Base-by-base conservation (phyloP, 1,140 invertebrate genomes). In the Delia radicum region DNA sequence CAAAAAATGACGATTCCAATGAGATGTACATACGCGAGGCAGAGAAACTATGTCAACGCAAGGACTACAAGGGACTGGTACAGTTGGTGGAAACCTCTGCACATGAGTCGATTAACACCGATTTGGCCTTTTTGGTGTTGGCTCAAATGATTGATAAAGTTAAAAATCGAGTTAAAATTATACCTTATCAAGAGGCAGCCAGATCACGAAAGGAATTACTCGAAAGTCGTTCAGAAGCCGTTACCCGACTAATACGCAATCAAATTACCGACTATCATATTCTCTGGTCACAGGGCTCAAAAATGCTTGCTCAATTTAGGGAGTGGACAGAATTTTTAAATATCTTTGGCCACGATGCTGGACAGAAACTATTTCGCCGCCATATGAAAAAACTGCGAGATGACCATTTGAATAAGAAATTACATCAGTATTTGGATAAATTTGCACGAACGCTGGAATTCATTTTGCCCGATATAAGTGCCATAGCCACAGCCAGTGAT, bases 81-180 rank as follows among this genome's bases (percentile, higher is more conserved):
- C 92, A 94, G 0, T 88, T 99, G 61, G 92, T 99, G 37, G 97
- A 99, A 89, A 97, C 96, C 0, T 98, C 96, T 13, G 93, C 97
- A 8, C 96, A 98, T 82, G 95, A 98, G 82, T 98, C 98, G 87
- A 95, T 99, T 65, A 99, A 99, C 87, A 94, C 98, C 18, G 97
- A 99, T 84, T 88, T 95, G 77, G 95, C 97, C 8, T 99, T 99
- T 87, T 91, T 98, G 81, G 89, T 96, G 63, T 87, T 98, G 31
- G 96, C 96, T 26, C 96, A 98, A 87, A 91, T 98, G 86, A 93
- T 98, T 76, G 97, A 99, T 85, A 89, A 90, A 79, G 86, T 89
- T 28, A 90, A 90, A 80, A 89, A 89, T 77, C 88, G 89, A 26
- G 88, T 90, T 28, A 90, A 90, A 88, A 91, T 97, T 74, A 89